Evolutionary conservation across 2,888 invertebrate species (phyloP).

Genomic region (Aspidapion aeneum): DNA sequence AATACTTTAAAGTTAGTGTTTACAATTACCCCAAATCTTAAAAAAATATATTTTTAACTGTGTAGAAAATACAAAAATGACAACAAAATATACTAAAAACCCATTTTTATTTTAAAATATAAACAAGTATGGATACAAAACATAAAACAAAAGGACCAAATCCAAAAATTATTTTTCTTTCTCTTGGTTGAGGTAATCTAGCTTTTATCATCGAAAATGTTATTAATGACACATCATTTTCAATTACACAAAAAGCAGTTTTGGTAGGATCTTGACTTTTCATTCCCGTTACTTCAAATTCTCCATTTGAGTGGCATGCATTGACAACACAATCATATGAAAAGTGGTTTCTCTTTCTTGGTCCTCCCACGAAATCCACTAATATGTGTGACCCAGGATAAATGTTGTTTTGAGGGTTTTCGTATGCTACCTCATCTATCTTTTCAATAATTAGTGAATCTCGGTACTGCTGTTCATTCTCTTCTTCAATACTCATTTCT

Average conservation of each 20-base stretch:
- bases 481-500: background rate
- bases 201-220: background rate
- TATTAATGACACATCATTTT: too few relatives aligned
- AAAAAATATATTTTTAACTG: background rate
- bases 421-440: background rate
- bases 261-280: slow-evolving; percentile 1
- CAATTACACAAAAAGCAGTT: too few relatives aligned
- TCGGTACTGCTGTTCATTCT: background rate
- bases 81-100: background rate
- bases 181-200: background rate
- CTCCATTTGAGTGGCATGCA: background rate
- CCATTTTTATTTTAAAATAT: too few relatives aligned
- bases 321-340: background rate
- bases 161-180: background rate
- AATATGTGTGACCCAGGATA: background rate
- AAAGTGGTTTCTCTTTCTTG: background rate
- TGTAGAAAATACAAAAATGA: background rate
- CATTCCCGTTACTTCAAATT: background rate
- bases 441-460: background rate
- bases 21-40: background rate
- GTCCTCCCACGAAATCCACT: background rate
- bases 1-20: background rate
- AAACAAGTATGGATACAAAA: too few relatives aligned
- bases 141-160: too few relatives aligned
- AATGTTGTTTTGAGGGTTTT: background rate